phyloP scores from a whole-genome alignment of 2,797 vertebrate species.

The Choloepus didactylus region DNA sequence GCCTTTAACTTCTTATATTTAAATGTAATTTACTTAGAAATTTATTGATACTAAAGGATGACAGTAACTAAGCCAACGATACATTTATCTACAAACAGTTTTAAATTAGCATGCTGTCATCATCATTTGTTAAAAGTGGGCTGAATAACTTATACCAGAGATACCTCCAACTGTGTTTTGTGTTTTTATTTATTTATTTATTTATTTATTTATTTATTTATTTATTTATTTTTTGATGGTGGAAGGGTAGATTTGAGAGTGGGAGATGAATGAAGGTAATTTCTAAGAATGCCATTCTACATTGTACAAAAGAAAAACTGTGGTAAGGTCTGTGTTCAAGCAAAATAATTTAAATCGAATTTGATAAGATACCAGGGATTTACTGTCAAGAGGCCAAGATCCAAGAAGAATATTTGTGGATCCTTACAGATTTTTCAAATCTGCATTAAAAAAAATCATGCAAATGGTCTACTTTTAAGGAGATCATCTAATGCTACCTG shows the following conservation, averaged over 20 bases:
- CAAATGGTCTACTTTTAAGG: not conserved
- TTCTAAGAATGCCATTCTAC: not conserved
- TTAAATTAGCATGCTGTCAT: not conserved
- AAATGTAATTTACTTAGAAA: conserved; percentile 59
- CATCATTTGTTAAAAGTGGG: not conserved
- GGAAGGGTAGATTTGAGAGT: no score
- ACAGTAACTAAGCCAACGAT: not conserved
- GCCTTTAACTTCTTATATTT: conserved; percentile 26
- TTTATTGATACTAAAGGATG: conserved; percentile 11
- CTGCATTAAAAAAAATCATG: not conserved
- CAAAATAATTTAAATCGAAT: conserved; percentile 26
- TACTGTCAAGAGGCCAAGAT: conserved; percentile 46
- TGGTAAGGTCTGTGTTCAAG: not conserved
- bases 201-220: not conserved
- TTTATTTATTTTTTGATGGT: no score
- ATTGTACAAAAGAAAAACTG: conserved; percentile 15
- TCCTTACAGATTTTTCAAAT: conserved; percentile 44
- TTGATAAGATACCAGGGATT: conserved; percentile 46
- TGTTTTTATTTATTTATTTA: not conserved
- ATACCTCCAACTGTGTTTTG: not conserved
- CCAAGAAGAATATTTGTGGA: conserved; percentile 18
- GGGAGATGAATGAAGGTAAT: not conserved
- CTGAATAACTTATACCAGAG: not conserved
- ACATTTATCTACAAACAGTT: conserved; percentile 17
- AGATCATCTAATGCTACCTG: not conserved